Base-by-base conservation (phyloP, 2,797 vertebrate genomes). In the Dallia pectoralis region DNA sequence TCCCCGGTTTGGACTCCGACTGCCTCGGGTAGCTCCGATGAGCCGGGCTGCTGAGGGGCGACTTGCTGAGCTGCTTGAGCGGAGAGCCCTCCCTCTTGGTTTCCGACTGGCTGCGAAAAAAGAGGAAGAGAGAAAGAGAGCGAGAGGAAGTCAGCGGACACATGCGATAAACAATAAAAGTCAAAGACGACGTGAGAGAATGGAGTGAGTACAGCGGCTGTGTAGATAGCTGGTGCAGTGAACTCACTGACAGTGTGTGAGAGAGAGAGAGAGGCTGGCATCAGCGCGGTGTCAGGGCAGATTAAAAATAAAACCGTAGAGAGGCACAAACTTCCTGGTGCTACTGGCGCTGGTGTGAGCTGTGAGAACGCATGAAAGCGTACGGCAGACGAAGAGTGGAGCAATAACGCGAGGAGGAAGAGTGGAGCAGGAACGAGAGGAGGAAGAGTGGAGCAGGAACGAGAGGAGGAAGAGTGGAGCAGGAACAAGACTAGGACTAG, bases 281-380 rank as follows among this genome's bases (percentile, higher is more conserved):
- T 63, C 48, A 1, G 15, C 48, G 2, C 7, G 32, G 67, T 44
- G 36, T 48, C 44, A 4, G n/a, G 2, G 6, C 44, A 4, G 40
- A 77, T 88, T 91, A 92, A 91, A 93, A 92, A 93, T 92, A 92
- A 89, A 91, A 73, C 81, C 62, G 76, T 69, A 33, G 85, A 77
- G 76, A 81, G 80, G 82, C 74, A 82, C 73, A 84, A 85, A 90
- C 87, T 89, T 89, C 86, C 83, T 74, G 84, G 76, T 81, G 75
- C 83, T 84, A 79, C 68, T 36, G 75, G 79, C 81, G 77, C 74
- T 73, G 75, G 70, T 40, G 82, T 78, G 75, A 76, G 72, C 72
- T 59, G 71, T 73, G 71, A 81, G 86, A 81, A 85, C 84, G 85
- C 44, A 71, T 48, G 70, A 64, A 59, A 61, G 79, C 51, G 71